Conservation (phyloP, 2,797 vertebrate species). For the Danio albolineatus region DNA sequence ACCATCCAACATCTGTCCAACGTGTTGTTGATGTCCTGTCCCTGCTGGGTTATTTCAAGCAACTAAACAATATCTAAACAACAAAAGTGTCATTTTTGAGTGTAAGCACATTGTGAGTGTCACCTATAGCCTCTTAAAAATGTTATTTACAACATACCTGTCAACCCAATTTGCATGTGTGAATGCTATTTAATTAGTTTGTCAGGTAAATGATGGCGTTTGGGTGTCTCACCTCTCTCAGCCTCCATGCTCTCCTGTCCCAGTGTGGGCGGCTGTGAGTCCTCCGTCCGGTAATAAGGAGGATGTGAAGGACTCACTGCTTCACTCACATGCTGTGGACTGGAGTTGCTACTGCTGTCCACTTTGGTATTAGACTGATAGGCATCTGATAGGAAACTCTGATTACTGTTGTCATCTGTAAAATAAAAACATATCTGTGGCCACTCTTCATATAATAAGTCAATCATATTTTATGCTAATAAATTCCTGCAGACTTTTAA, state of each 20-base stretch:
- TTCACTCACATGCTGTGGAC: slow-evolving; percentile 92
- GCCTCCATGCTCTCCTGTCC: slow-evolving; percentile 96
- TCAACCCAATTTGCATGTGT: not conserved
- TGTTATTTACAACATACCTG: not conserved
- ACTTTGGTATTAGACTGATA: slow-evolving; percentile 89
- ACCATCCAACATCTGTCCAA: too few species aligned
- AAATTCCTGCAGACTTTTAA: too few species aligned
- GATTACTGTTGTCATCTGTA: slow-evolving; percentile 99
- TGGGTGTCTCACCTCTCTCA: slow-evolving; percentile 77
- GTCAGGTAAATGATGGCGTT: not conserved
- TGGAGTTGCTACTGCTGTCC: slow-evolving; percentile 96
- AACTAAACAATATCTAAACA: too few species aligned
- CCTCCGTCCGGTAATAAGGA: slow-evolving; percentile 89
- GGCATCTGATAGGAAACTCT: slow-evolving; percentile 94
- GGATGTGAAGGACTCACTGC: slow-evolving; percentile 88
- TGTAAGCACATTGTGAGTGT: not conserved
- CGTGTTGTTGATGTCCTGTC: too few species aligned
- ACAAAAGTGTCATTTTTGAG: too few species aligned
- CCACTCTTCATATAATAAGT: not conserved
- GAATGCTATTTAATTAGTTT: not conserved
- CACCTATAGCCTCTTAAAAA: too few species aligned
- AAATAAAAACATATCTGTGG: not conserved
- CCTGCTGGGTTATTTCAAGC: too few species aligned
- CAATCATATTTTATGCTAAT: too few species aligned
- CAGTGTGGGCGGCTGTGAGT: slow-evolving; percentile 95